phyloP scores from a whole-genome alignment of 2,113 vertebrate species.

The Tyrannus savana region DNA sequence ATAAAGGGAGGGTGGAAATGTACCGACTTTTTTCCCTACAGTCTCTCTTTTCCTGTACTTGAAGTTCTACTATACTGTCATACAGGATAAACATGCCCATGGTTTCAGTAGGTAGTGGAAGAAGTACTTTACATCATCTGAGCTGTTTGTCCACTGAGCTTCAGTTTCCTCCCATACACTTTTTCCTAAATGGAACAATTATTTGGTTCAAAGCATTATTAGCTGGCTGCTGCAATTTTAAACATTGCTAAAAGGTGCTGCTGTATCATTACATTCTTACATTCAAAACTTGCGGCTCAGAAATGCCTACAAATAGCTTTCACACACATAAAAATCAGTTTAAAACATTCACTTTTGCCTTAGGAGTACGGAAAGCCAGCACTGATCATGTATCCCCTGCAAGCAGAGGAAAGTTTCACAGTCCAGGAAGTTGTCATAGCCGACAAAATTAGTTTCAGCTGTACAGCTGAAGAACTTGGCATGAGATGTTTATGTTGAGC shows the following conservation, averaged over 20 bases:
- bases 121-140: neutral
- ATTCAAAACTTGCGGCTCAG: neutral
- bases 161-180: neutral
- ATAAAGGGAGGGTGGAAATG: neutral
- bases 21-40: neutral
- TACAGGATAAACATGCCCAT: neutral
- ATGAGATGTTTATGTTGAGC: neutral
- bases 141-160: neutral
- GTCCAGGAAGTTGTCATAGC: constrained; percentile 41
- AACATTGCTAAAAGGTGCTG: constrained; percentile 7
- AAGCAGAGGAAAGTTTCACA: neutral
- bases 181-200: neutral
- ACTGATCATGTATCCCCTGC: neutral
- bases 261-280: neutral
- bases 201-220: constrained; percentile 19
- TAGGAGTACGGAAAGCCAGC: neutral
- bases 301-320: neutral
- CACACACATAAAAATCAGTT: neutral
- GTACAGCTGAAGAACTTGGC: neutral
- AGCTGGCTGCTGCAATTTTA: neutral
- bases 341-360: neutral
- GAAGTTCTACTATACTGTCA: neutral
- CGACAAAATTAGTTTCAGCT: constrained; percentile 34
- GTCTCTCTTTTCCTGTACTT: neutral
- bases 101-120: neutral